These are phyloP conservation scores for Stegodyphus dumicola DNA, from an alignment of 1,140 invertebrate genomes.

Conservation along the genomic window DNA sequence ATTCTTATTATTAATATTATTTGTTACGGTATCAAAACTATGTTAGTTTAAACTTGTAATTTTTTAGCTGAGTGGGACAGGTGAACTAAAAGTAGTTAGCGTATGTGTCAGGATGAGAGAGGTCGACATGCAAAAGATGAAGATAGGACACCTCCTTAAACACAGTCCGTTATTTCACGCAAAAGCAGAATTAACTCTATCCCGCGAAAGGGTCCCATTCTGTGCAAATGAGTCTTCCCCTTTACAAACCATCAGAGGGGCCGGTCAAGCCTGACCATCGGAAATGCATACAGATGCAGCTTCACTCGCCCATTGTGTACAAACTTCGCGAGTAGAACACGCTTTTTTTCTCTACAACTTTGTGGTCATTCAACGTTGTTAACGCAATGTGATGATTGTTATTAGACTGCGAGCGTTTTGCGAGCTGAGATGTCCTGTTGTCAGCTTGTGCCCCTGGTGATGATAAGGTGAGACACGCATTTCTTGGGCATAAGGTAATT, in stretches of 20 bases:
- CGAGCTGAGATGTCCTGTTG: slow-evolving; percentile 19
- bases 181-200: slow-evolving; percentile 16
- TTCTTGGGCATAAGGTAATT: not conserved
- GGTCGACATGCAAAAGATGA: not conserved
- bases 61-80: too few relatives aligned
- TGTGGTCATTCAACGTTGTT: slow-evolving; percentile 33
- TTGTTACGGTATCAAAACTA: too few relatives aligned
- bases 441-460: slow-evolving; percentile 10
- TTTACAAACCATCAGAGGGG: slow-evolving; percentile 16
- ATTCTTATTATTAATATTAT: too few relatives aligned
- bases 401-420: slow-evolving; percentile 32
- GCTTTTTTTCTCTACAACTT: not conserved
- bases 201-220: slow-evolving; percentile 9
- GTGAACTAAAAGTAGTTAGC: too few relatives aligned
- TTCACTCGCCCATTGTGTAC: not conserved
- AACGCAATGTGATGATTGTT: slow-evolving; percentile 39
- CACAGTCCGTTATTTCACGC: slow-evolving; percentile 38
- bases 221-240: slow-evolving; percentile 32
- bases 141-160: not conserved
- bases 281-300: slow-evolving; percentile 2
- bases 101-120: not conserved
- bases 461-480: slow-evolving; percentile 13
- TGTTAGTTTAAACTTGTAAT: too few relatives aligned
- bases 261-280: slow-evolving; percentile 50
- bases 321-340: too few relatives aligned